Percentiles rank a stretch among this genome's conserved stretches.
Conservation (phyloP, 2,113 vertebrate species). For the Stegostoma tigrinum region DNA sequence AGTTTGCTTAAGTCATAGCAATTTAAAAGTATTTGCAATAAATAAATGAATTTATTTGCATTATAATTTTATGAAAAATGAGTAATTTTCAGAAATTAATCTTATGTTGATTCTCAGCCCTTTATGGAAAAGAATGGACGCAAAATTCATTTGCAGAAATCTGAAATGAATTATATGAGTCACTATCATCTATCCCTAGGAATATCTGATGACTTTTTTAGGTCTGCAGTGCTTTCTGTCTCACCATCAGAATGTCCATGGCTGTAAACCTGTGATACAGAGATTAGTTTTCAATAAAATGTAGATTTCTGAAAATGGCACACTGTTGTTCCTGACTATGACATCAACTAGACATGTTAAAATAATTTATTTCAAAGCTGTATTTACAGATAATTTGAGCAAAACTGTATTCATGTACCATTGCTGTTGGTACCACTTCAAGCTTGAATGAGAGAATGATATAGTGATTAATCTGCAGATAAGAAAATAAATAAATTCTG, state of each 20-base stretch:
- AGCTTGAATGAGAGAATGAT: background rate
- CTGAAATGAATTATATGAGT: background rate
- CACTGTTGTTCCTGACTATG: background rate
- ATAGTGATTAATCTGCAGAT: background rate
- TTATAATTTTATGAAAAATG: background rate
- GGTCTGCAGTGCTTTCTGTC: background rate
- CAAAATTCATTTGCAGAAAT: conserved; percentile 1
- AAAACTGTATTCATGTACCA: background rate
- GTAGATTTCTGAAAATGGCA: background rate
- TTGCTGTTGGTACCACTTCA: background rate
- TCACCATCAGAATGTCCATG: background rate
- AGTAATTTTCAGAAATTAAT: background rate
- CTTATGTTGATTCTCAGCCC: background rate
- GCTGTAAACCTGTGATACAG: background rate
- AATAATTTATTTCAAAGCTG: conserved; percentile 13
- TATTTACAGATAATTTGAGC: background rate
- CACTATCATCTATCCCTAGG: background rate
- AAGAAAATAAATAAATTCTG: background rate
- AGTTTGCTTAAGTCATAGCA: background rate
- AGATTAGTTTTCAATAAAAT: conserved; percentile 3
- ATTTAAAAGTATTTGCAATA: background rate
- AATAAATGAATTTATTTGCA: background rate
- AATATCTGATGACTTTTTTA: conserved; percentile 14
- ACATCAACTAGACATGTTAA: background rate
- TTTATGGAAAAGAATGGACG: background rate